Conservation (phyloP, 2,888 invertebrate genomes). For the Acronicta alni region DNA sequence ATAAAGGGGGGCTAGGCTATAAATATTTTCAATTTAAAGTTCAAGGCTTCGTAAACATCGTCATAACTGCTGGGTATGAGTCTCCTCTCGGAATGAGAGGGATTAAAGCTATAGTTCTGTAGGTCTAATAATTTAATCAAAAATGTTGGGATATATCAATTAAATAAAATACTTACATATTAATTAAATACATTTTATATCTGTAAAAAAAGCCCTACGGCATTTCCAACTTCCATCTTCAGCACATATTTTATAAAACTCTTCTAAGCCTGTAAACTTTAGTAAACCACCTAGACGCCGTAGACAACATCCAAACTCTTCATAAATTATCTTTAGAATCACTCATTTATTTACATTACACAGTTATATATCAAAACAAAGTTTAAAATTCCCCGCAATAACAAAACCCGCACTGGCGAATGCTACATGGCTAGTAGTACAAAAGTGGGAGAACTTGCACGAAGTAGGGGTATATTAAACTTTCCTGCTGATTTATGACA, state of each 20-base stretch:
- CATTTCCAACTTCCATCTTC: too few species aligned
- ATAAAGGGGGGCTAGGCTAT: too few species aligned
- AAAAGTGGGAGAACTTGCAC: conserved; percentile 58
- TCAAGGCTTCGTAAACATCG: too few species aligned
- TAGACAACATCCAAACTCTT: conserved; percentile 27
- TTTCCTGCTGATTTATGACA: conserved; percentile 79
- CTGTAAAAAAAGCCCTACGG: too few species aligned
- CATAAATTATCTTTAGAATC: conserved; percentile 55
- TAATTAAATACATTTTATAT: too few species aligned
- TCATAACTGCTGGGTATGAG: too few species aligned
- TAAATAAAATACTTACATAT: too few species aligned
- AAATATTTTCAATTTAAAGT: too few species aligned
- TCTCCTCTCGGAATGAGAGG: too few species aligned
- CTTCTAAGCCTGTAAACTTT: conserved; percentile 28
- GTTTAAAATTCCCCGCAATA: conserved; percentile 59
- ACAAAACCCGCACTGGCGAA: conserved; percentile 49
- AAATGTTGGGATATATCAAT: too few species aligned
- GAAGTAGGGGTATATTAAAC: conserved; percentile 77
- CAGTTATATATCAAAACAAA: conserved; percentile 55
- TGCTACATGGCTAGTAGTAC: conserved; percentile 48
- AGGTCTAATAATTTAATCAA: too few species aligned
- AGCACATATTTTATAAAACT: conserved; percentile 3
- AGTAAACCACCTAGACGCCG: conserved; percentile 16
- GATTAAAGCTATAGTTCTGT: too few species aligned
- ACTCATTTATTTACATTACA: conserved; percentile 60